Evolutionary conservation across 2,113 vertebrate genomes (phyloP).

Genomic region (Phalacrocorax brasilianus): DNA sequence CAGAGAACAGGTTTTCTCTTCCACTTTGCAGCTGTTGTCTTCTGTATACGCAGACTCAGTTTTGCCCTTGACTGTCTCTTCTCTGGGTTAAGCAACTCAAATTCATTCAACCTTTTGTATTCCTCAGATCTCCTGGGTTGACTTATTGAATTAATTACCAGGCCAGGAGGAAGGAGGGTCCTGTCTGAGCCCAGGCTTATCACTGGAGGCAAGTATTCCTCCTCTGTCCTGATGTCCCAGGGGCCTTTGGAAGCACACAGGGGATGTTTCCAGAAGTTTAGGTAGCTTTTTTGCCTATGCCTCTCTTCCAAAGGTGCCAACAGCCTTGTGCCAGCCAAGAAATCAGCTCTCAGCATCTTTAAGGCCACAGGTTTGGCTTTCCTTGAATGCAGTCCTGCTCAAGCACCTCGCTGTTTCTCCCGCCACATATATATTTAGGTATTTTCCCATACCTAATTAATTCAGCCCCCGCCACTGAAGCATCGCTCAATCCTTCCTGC

Average conservation of each 20-base stretch:
- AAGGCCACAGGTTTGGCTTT: neutral
- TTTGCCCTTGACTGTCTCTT: neutral
- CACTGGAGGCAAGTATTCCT: neutral
- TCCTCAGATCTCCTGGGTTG: neutral
- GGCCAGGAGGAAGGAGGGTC: neutral
- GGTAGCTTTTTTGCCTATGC: neutral
- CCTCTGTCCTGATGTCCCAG: neutral
- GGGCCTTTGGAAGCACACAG: neutral
- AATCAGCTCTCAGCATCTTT: neutral
- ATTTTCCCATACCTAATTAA: constrained; percentile 38
- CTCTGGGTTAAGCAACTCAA: constrained; percentile 2
- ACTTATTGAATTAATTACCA: neutral
- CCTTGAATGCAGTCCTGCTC: neutral
- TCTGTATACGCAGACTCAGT: neutral
- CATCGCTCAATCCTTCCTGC: neutral
- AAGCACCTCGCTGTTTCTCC: neutral
- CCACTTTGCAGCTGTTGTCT: neutral
- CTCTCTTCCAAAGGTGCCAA: neutral
- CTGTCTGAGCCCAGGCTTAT: neutral
- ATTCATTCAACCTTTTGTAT: neutral
- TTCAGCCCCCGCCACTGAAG: neutral
- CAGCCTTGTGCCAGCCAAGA: neutral
- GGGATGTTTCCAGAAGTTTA: neutral
- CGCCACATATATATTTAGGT: neutral
- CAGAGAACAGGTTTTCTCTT: neutral